phyloP scores from a whole-genome alignment of 2,888 invertebrate genomes.

The Dyspetes luteomarginatus region DNA sequence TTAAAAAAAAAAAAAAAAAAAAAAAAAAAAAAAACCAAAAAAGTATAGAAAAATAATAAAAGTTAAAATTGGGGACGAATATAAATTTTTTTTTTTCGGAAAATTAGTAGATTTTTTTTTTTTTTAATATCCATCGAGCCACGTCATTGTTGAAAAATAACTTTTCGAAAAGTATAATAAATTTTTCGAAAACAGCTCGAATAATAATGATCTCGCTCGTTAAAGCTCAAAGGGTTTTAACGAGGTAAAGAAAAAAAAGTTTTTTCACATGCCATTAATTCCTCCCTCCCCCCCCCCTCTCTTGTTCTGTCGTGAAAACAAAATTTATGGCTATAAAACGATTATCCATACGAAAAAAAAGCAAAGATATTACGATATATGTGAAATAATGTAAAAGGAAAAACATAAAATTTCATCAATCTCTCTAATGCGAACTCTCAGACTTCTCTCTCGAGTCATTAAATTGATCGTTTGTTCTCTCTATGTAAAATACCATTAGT shows the following conservation, averaged over 20 bases:
- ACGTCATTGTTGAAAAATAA: not conserved
- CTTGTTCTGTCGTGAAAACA: too few species aligned
- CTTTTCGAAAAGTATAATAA: not conserved
- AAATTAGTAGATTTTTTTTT: too few species aligned
- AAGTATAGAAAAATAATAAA: not conserved
- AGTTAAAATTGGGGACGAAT: not conserved
- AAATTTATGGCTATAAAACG: too few species aligned
- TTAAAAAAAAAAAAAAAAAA: not conserved
- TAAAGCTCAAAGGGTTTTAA: constrained; percentile 7
- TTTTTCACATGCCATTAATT: too few species aligned
- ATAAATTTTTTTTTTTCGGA: too few species aligned
- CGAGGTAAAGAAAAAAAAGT: constrained; percentile 21
- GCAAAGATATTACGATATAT: too few species aligned
- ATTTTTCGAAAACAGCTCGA: constrained; percentile 28
- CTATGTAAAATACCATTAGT: not conserved
- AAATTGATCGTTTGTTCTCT: not conserved
- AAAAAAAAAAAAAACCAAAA: not conserved
- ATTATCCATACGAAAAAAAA: too few species aligned
- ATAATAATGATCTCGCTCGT: constrained; percentile 29
- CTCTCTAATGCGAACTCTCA: not conserved
- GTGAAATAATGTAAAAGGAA: too few species aligned
- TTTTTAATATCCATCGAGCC: not conserved
- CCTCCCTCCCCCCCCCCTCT: not conserved
- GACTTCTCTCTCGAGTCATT: not conserved
- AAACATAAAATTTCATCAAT: too few species aligned